Conservation (phyloP, 1,140 invertebrate species). For the Pinna nobilis region DNA sequence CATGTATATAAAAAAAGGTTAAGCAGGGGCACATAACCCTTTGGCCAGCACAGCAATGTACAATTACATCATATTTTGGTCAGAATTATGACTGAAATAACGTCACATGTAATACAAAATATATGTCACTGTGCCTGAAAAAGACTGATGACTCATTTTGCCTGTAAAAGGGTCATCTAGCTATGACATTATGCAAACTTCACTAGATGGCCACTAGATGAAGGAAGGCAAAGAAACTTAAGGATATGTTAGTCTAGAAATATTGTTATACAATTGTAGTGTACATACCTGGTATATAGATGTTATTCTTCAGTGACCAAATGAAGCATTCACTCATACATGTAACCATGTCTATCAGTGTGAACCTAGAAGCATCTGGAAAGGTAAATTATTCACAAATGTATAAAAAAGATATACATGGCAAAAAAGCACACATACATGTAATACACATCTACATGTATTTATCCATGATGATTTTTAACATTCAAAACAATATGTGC, state of each 20-base stretch:
- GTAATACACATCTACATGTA: neutral
- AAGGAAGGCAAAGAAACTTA: neutral
- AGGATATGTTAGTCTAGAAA: neutral
- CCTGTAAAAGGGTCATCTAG: neutral
- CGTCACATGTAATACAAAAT: too few species aligned
- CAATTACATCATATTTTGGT: too few species aligned
- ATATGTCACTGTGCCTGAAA: too few species aligned
- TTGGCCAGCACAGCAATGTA: too few species aligned
- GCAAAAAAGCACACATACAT: neutral
- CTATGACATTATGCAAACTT: neutral
- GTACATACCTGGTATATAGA: constrained; percentile 56
- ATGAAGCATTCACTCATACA: constrained; percentile 62
- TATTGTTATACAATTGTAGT: neutral
- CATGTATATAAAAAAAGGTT: too few species aligned
- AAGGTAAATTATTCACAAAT: too few species aligned
- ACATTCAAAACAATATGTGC: neutral
- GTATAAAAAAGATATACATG: neutral
- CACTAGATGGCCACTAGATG: neutral
- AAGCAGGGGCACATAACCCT: too few species aligned
- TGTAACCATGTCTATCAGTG: constrained; percentile 53
- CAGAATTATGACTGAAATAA: too few species aligned
- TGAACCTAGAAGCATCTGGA: too few species aligned
- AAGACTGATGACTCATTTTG: neutral
- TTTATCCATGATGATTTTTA: neutral
- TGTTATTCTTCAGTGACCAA: constrained; percentile 64